These are phyloP conservation scores for Ptychadena robeensis DNA, from an alignment of 2,797 vertebrate species.

Conservation along the genomic window DNA sequence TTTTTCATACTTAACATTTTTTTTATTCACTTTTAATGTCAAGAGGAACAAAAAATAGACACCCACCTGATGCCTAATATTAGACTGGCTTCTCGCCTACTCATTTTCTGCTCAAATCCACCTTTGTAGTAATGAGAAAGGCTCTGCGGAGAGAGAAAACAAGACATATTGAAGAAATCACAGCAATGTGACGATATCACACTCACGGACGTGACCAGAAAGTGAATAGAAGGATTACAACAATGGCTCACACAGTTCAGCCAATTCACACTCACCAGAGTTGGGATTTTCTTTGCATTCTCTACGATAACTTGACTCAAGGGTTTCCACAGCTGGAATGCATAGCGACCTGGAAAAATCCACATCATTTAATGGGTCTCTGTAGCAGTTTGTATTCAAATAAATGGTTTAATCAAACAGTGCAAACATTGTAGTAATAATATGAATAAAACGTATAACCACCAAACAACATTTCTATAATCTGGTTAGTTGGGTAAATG, in stretches of 20 bases:
- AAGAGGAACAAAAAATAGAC: not conserved
- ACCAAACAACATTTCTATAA: not conserved
- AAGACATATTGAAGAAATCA: slow-evolving; percentile 12
- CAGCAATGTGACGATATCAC: slow-evolving; percentile 41
- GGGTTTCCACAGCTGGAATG: slow-evolving; percentile 89
- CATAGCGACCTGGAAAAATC: slow-evolving; percentile 81
- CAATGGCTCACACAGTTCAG: not conserved
- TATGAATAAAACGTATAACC: not conserved
- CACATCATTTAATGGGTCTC: slow-evolving; percentile 15
- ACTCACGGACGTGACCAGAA: slow-evolving; percentile 35
- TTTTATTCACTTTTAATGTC: not conserved
- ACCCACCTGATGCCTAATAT: slow-evolving; percentile 81
- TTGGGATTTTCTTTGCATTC: slow-evolving; percentile 83
- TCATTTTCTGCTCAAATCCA: slow-evolving; percentile 83
- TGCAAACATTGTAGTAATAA: not conserved
- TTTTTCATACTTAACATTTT: not conserved
- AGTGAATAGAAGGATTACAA: slow-evolving; percentile 23
- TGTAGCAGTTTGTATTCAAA: slow-evolving; percentile 14
- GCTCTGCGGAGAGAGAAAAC: slow-evolving; percentile 67
- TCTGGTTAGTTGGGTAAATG: slow-evolving; percentile 15
- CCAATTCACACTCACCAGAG: slow-evolving; percentile 78
- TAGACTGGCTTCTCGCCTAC: slow-evolving; percentile 78
- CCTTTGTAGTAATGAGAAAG: slow-evolving; percentile 80
- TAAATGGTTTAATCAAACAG: not conserved
- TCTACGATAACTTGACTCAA: slow-evolving; percentile 84